Conservation (phyloP, 2,113 vertebrate species). For the Proterorhinus semilunaris region DNA sequence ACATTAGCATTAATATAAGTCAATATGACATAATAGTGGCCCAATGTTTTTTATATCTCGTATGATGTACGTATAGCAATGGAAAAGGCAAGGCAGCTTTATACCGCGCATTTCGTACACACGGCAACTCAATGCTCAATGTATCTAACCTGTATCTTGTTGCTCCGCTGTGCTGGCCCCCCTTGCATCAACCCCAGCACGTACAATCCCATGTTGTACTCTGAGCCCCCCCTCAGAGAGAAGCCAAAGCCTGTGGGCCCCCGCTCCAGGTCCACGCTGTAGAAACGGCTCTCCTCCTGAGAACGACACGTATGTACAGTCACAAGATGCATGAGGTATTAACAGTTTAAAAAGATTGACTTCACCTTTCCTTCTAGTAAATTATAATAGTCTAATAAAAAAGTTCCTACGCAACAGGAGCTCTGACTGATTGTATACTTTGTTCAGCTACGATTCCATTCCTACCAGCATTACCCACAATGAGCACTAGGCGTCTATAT, state of each 20-base stretch:
- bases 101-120: too few species aligned
- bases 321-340: neutral
- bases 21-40: too few species aligned
- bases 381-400: too few species aligned
- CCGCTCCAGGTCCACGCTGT: conserved; percentile 79
- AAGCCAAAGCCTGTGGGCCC: conserved; percentile 82
- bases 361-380: too few species aligned
- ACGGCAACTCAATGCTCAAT: too few species aligned
- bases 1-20: too few species aligned
- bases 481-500: neutral
- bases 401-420: too few species aligned
- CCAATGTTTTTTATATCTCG: too few species aligned
- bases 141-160: conserved; percentile 78
- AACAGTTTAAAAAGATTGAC: neutral
- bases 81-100: too few species aligned
- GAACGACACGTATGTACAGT: neutral
- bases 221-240: conserved; percentile 81
- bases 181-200: conserved; percentile 82
- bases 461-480: neutral
- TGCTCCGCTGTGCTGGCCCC: conserved; percentile 81
- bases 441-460: neutral
- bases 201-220: conserved; percentile 81
- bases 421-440: too few species aligned
- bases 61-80: too few species aligned
- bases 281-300: conserved; percentile 63